Evolutionary conservation across 1,140 invertebrate genomes (phyloP).

Genomic region (Heliconius hermathena): DNA sequence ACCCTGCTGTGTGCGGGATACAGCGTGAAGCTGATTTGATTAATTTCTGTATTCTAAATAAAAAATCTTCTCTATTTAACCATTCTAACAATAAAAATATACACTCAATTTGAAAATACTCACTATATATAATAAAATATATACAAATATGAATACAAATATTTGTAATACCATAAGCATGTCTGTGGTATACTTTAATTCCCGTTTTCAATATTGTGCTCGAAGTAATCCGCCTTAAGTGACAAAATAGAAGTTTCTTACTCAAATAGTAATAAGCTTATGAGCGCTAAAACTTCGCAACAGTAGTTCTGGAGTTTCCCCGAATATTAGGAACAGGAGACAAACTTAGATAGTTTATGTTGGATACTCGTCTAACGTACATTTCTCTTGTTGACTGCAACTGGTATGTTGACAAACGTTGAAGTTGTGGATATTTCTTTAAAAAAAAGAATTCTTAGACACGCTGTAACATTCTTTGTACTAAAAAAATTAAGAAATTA

Average conservation of each 20-base stretch:
- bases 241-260: conserved; percentile 28
- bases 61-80: neutral
- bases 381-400: neutral
- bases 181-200: neutral
- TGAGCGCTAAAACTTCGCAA: conserved; percentile 19
- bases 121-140: neutral
- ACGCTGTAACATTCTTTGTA: too few species aligned
- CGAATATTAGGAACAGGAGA: conserved; percentile 27
- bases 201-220: conserved; percentile 8
- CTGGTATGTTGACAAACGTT: neutral
- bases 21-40: too few species aligned
- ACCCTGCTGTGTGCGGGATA: too few species aligned
- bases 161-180: neutral
- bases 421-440: neutral
- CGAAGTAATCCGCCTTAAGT: conserved; percentile 16
- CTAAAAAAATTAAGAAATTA: too few species aligned
- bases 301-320: conserved; percentile 19
- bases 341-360: conserved; percentile 27
- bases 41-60: too few species aligned
- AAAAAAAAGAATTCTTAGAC: too few species aligned
- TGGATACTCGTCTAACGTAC: conserved; percentile 20
- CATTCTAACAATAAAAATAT: neutral
- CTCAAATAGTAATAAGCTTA: conserved; percentile 31
- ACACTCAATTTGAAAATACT: neutral
- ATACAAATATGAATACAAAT: neutral